Conservation (phyloP, 2,113 vertebrate species). For the Danio rerio region GRCz12tu NC_133194.1:30651001-30651500, state of each 20-base stretch:
- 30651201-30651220: too few relatives aligned
- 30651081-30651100: too few relatives aligned
- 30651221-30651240: not conserved
- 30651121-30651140: too few relatives aligned
- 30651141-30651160: not conserved
- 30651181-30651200: too few relatives aligned
- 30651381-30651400: slow-evolving; percentile 81
- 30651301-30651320: slow-evolving; percentile 37
- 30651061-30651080: too few relatives aligned
- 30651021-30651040: too few relatives aligned
- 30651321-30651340: slow-evolving; percentile 67
- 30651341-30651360: slow-evolving; percentile 75
- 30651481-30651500: slow-evolving; percentile 53
- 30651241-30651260: not conserved
- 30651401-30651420: slow-evolving; percentile 79
- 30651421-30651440: slow-evolving; percentile 66
- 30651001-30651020: too few relatives aligned
- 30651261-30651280: not conserved
- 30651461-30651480: slow-evolving; percentile 46
- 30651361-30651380: slow-evolving; percentile 78
- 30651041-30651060: too few relatives aligned
- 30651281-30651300: slow-evolving; percentile 42
- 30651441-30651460: slow-evolving; percentile 69
- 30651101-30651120: too few relatives aligned
- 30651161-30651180: not conserved